Evolutionary conservation across 2,113 vertebrate genomes (phyloP).

Genomic region (Tringa solitaria): DNA sequence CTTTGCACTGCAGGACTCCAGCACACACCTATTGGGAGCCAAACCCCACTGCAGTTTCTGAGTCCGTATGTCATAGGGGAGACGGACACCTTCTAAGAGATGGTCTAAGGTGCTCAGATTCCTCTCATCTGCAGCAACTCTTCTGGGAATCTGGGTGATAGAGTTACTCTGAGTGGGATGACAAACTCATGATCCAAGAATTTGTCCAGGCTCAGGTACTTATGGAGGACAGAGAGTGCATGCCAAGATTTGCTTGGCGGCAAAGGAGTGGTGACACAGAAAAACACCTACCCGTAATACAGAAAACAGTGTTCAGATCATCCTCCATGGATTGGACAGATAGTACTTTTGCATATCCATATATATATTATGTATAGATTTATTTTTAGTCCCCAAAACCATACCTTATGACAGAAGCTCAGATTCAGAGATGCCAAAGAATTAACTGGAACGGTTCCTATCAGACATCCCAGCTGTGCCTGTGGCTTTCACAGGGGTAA

Average conservation of each 20-base stretch:
- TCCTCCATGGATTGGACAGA: not conserved
- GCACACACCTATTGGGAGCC: not conserved
- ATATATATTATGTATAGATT: not conserved
- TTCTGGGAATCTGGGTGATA: not conserved
- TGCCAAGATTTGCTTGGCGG: too few relatives aligned
- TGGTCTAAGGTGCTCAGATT: not conserved
- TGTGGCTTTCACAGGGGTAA: not conserved
- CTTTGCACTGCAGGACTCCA: not conserved
- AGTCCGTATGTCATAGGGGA: not conserved
- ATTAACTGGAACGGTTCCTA: not conserved
- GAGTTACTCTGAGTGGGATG: not conserved
- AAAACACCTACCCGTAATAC: not conserved
- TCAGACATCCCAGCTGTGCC: not conserved
- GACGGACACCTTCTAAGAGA: not conserved
- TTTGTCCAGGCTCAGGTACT: not conserved
- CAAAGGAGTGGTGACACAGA: not conserved
- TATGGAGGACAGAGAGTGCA: not conserved
- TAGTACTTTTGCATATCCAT: not conserved
- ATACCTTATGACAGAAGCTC: not conserved
- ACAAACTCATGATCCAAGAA: not conserved
- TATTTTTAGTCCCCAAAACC: not conserved
- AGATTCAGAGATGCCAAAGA: not conserved
- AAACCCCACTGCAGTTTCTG: not conserved
- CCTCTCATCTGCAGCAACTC: not conserved
- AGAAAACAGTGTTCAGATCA: not conserved